Evolutionary conservation across 2,797 vertebrate species (phyloP), one percentile per base, ranked within the genome.

Genomic region (Naso thynnoides): DNA sequence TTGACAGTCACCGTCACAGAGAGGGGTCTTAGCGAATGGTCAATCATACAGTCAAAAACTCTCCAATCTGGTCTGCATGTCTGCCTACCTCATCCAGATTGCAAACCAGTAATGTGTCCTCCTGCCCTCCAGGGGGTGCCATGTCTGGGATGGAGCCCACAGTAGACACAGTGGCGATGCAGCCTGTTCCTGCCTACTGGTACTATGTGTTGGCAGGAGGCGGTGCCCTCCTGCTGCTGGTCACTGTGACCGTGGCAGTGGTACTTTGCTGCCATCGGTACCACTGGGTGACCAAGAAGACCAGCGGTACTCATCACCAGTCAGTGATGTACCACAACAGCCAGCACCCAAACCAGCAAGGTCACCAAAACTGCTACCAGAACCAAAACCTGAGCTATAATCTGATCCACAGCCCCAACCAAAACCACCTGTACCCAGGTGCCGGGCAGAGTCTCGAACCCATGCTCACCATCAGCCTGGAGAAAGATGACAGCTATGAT

Each of bases 131-230:
- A 99, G 98, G 98, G 95, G 96, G 94, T 95, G 97, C 96, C 95
- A 94, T 97, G 89, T 97, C 95, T 94, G 96, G 96, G 93, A 95
- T 95, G 93, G 95, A 98, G 94, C 98, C 98, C 96, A 99, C 98
- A 93, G 96, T 98, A 96, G 96, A 97, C 95, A 92, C 95, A 76
- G 97, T 99, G 95, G 96, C 96, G 92, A 94, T 96, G 95, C 96
- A 96, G 94, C 96, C 96, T 82, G 94, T 98, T 91, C 97, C 97
- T 88, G 94, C 95, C 96, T 98, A 96, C 96, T 99, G 98, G 98
- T 98, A 97, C 97, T 99, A 98, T 96, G 95, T 97, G 93, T 95
- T 99, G 96, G 97, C 96, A 79, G 96, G 97, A 92, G 97, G 96
- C 81, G 97, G 96, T 72, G 96, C 96, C 86, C 92, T 97, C 92